Percentiles rank a stretch among this genome's conserved stretches.
Conservation (phyloP, 2,113 vertebrate species). For the Clarias gariepinus region DNA sequence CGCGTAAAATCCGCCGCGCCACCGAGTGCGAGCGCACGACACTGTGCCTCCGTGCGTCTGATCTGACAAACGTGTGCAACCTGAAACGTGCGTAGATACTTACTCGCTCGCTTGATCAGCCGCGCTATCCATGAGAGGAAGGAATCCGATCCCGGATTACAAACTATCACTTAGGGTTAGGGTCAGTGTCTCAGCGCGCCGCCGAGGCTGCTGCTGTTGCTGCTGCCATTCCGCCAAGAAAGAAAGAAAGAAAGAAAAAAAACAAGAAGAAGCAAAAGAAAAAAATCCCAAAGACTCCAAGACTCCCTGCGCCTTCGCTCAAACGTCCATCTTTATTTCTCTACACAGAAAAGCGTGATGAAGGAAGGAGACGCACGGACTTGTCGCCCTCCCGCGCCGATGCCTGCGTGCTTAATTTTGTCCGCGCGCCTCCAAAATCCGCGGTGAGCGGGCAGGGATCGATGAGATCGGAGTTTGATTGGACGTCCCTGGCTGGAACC, state of each 20-base stretch:
- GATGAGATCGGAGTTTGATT: constrained; percentile 94
- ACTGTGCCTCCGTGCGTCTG: background rate
- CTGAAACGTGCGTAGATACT: constrained; percentile 56
- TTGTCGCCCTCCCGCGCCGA: constrained; percentile 67
- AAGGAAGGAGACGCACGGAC: constrained; percentile 64
- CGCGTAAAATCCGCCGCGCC: constrained; percentile 27
- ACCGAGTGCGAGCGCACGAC: background rate
- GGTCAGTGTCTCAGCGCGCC: constrained; percentile 45
- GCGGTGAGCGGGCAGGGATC: constrained; percentile 77
- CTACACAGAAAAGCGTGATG: background rate
- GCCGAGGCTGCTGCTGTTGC: background rate
- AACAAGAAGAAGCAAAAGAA: background rate
- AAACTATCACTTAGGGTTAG: constrained; percentile 37
- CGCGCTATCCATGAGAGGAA: constrained; percentile 61
- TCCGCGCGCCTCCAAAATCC: constrained; percentile 75
- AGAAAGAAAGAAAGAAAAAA: constrained; percentile 13
- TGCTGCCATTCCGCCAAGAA: constrained; percentile 52
- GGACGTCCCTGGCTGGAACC: constrained; percentile 87
- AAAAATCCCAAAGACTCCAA: constrained; percentile 54
- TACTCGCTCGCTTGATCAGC: constrained; percentile 65
- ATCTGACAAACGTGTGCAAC: constrained; percentile 22
- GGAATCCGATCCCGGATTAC: constrained; percentile 56
- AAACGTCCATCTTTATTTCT: constrained; percentile 51
- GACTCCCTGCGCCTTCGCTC: constrained; percentile 38
- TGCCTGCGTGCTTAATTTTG: constrained; percentile 67